Conservation (phyloP, 2,113 vertebrate species). For the Galbula dea region DNA sequence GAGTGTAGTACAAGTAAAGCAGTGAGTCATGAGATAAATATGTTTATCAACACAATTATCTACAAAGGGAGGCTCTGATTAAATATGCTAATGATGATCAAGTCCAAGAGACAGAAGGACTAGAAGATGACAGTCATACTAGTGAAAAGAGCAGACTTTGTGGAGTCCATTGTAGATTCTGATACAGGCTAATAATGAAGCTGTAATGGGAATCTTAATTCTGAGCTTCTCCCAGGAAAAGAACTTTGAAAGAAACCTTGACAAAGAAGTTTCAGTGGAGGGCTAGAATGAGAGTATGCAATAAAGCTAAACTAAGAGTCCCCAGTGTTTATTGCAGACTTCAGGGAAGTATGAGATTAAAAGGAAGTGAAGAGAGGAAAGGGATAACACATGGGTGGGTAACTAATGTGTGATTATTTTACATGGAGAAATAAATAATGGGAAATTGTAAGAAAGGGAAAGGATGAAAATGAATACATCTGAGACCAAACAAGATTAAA, state of each 20-base stretch:
- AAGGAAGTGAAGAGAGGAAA: background rate
- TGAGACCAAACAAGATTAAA: background rate
- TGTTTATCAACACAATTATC: background rate
- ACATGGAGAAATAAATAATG: background rate
- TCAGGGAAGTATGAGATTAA: background rate
- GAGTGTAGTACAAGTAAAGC: background rate
- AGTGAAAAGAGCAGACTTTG: background rate
- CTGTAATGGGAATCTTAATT: background rate
- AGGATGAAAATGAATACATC: background rate
- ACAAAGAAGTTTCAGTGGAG: background rate
- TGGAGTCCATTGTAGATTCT: background rate
- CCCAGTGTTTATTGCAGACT: background rate
- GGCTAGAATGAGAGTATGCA: background rate
- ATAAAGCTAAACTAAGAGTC: background rate
- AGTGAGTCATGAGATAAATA: background rate
- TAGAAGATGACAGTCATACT: background rate
- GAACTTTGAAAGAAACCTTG: background rate
- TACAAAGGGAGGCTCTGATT: background rate
- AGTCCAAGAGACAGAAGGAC: background rate
- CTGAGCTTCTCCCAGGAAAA: background rate
- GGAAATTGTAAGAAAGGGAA: background rate
- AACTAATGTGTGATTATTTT: background rate
- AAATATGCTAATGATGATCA: background rate
- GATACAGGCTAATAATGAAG: background rate
- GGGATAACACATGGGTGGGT: background rate